Evolutionary conservation across 2,113 vertebrate species (phyloP), one percentile per base, ranked within the genome.

Genomic region (Xyrauchen texanus): DNA sequence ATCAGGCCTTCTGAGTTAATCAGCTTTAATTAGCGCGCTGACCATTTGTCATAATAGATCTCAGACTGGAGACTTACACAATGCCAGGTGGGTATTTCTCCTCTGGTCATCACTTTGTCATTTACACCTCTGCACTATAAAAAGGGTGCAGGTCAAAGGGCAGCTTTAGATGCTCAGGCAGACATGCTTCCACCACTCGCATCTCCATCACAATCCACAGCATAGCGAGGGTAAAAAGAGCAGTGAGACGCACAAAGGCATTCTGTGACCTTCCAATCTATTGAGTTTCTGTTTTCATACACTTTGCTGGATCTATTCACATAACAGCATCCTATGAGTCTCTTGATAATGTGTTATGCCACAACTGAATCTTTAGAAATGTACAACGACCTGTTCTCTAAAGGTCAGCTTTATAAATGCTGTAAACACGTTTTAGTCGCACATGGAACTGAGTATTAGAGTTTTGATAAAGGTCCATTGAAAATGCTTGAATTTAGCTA

Each of bases 1-100:
- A 44, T 61, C 83, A 84, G 15, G 76, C 21, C 21, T 34, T 34
- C 21, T 34, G 21, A 34, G 21, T 74, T 81, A 75, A 78, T 45
- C 47, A 61, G 52, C 58, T 51, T 4, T 61, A 78, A 63, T 64
- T 21, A 71, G 45, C 9, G 7, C 47, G 53, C 66, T 5, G 64
- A 53, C 64, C 64, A 65, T 63, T 76, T 76, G 64, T 13, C 11
- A 34, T 53, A 7, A 58, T 53, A 45, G 68, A 71, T 51, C 68
- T 57, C 2, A 15, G 5, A n/a, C 44, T 44, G 44, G 51, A 67
- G n/a, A 49, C 45, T 34, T 16, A 0, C n/a, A 34, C 45, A 9
- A 34, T 60, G 55, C 53, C 78, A 67, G 62, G 53, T 73, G 69
- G 70, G 55, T 45, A 8, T 47, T 34, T 66, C 15, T 66, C 63